phyloP scores from a whole-genome alignment of 2,888 invertebrate genomes.

The Cryptus viduatorius region DNA sequence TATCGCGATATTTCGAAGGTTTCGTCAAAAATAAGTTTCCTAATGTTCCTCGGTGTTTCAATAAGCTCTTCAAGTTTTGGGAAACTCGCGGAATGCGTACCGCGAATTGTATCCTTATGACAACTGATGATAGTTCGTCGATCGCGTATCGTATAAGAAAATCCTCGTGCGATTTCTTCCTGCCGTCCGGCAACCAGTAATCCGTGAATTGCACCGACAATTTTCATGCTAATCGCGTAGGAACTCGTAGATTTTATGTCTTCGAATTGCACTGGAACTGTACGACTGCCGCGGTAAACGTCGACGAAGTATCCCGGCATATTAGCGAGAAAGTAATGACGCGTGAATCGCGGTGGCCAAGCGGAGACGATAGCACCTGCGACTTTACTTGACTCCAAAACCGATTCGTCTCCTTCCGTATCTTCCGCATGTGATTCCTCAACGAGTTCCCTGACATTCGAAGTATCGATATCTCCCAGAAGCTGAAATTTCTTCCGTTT shows the following conservation, averaged over 20 bases:
- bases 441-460: conserved; percentile 30
- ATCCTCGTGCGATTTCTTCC: background rate
- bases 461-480: conserved; percentile 69
- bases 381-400: background rate
- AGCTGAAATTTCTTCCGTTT: conserved; percentile 73
- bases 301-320: conserved; percentile 90
- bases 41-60: conserved; percentile 70
- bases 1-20: conserved; percentile 85
- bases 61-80: conserved; percentile 83
- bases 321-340: conserved; percentile 87
- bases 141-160: conserved; percentile 36
- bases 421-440: conserved; percentile 60
- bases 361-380: conserved; percentile 2
- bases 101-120: background rate
- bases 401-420: background rate
- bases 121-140: conserved; percentile 18
- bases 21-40: conserved; percentile 84
- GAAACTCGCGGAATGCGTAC: conserved; percentile 66
- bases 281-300: conserved; percentile 84
- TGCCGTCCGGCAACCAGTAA: conserved; percentile 42
- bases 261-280: conserved; percentile 90
- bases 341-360: conserved; percentile 87
- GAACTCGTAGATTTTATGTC: conserved; percentile 88
- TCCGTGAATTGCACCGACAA: conserved; percentile 78
- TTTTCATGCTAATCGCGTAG: conserved; percentile 87